These are phyloP conservation scores for Propithecus deckenii DNA, from an alignment of 2,797 vertebrate species.

Conservation along the genomic window DNA sequence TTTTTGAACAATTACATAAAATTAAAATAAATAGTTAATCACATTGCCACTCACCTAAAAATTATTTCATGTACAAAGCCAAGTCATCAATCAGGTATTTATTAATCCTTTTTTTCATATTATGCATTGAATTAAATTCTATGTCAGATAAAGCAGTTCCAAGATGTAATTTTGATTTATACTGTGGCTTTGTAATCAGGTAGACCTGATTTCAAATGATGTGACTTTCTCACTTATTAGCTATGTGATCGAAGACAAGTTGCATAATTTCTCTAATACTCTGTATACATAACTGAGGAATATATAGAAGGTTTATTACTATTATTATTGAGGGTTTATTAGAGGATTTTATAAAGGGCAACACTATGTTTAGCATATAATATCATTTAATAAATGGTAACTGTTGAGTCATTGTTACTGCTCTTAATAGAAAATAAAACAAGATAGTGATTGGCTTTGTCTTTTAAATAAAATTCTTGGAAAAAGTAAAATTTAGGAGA, in stretches of 20 bases:
- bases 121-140: background rate
- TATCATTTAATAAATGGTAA: background rate
- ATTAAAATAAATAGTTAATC: background rate
- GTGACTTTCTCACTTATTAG: background rate
- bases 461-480: background rate
- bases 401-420: background rate
- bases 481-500: slow-evolving; percentile 35
- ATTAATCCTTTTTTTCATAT: background rate
- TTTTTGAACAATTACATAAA: background rate
- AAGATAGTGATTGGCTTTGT: background rate
- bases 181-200: background rate
- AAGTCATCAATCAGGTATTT: background rate
- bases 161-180: background rate
- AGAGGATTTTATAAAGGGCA: background rate
- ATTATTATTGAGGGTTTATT: background rate
- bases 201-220: background rate
- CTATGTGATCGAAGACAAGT: background rate
- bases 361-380: background rate
- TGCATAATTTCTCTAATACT: background rate
- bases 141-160: background rate
- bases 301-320: background rate
- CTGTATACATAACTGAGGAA: background rate
- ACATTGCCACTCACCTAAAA: background rate
- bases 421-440: background rate
- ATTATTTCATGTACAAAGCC: background rate